Evolutionary conservation across 1,140 invertebrate genomes (phyloP).

Genomic region (Bombus terrestris): DNA sequence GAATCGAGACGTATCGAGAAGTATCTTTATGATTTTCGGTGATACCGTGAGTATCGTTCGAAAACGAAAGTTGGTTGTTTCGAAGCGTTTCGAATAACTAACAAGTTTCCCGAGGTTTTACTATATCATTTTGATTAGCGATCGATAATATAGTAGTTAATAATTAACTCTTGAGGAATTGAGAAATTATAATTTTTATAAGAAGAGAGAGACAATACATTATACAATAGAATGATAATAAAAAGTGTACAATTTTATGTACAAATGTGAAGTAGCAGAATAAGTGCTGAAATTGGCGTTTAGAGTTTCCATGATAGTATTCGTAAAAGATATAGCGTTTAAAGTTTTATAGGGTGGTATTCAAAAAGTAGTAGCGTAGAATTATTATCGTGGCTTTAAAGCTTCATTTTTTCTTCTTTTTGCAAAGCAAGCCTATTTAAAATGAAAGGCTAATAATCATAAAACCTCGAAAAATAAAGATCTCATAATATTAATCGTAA

Average conservation of each 20-base stretch:
- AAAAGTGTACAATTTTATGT: constrained; percentile 24
- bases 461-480: constrained; percentile 7
- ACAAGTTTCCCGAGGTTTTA: neutral
- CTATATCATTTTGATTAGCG: neutral
- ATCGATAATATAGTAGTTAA: neutral
- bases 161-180: constrained; percentile 31
- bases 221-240: constrained; percentile 7
- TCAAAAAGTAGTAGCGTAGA: neutral
- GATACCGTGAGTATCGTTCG: neutral
- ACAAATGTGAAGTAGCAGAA: constrained; percentile 1
- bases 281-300: constrained; percentile 19
- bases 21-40: neutral
- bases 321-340: constrained; percentile 2
- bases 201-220: constrained; percentile 30
- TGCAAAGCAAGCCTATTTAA: neutral
- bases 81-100: neutral
- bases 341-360: constrained; percentile 13
- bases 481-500: neutral
- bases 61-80: neutral
- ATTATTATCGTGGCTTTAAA: neutral
- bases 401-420: neutral
- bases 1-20: neutral
- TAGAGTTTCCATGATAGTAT: neutral
- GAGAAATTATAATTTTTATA: constrained; percentile 28
- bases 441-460: neutral